Base-by-base conservation (phyloP, 2,888 invertebrate species). In the Dasypolia templi region DNA sequence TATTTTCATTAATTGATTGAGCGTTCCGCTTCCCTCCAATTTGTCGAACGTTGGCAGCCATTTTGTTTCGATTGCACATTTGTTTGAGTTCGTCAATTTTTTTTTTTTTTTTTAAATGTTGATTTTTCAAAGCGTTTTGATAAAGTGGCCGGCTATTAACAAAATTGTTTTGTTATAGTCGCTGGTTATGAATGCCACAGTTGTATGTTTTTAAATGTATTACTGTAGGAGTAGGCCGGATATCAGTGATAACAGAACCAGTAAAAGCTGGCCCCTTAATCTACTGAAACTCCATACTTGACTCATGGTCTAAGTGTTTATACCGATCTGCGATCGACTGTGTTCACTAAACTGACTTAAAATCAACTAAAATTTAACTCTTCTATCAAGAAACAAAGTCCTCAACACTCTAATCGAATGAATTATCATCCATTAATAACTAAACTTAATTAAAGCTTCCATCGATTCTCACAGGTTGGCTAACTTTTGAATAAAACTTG, bases 401-500 rank as follows among this genome's bases (percentile, higher is more conserved):
- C n/a, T 0, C 22, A 58, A 29, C 59, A 39, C 3, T n/a, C 3
- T 56, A 53, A 56, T 53, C n/a, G 32, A 42, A 67, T 66, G 49
- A 73, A 67, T 56, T 67, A 67, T 58, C 68, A 49, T 58, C 7
- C 22, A 42, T 70, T 49, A 46, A 51, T 68, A 68, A 83, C 55
- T 63, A 63, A 83, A 75, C 58, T 78, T 65, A 68, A 75, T 86
- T 73, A 69, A 73, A 76, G 72, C 59, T 79, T 75, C 59, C 68
- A 83, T 72, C 59, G 72, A 81, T 86, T 67, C 19, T 22, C 56
- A 26, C 42, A 64, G 59, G 26, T 71, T 32, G 39, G 42, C 51
- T 64, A 65, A 75, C 69, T 75, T 85, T 78, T 84, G 82, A 79
- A 82, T 86, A 84, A 86, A 87, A n/a, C n/a, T n/a, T n/a, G n/a